Conservation (phyloP, 1,140 invertebrate genomes). For the Drosophila grimshawi region DNA sequence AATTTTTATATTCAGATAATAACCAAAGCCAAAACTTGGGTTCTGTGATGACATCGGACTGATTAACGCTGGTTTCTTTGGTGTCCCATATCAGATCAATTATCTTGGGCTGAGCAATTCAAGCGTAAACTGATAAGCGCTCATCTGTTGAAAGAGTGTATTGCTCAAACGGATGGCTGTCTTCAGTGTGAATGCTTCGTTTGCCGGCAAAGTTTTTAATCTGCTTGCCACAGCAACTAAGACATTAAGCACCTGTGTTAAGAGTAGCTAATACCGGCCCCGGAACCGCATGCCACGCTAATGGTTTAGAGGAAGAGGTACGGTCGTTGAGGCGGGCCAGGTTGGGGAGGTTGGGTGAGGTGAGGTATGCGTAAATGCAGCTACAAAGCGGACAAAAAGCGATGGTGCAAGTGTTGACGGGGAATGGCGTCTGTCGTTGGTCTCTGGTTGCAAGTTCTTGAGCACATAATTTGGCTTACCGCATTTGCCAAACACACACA, state of each 20-base stretch:
- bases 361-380: slow-evolving; percentile 56
- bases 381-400: slow-evolving; percentile 44
- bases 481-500: slow-evolving; percentile 63
- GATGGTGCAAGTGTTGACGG: too few relatives aligned
- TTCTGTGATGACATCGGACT: too few relatives aligned
- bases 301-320: not conserved
- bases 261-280: slow-evolving; percentile 10
- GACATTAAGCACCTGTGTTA: slow-evolving; percentile 58
- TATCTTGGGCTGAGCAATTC: not conserved
- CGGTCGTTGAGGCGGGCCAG: too few relatives aligned
- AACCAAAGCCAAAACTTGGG: too few relatives aligned
- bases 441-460: slow-evolving; percentile 55
- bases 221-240: slow-evolving; percentile 51
- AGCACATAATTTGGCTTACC: slow-evolving; percentile 75
- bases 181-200: not conserved
- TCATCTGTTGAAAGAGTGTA: not conserved
- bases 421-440: slow-evolving; percentile 26
- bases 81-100: too few relatives aligned
- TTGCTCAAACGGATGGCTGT: slow-evolving; percentile 2
- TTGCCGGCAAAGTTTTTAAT: slow-evolving; percentile 55
- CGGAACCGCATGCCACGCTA: slow-evolving; percentile 27
- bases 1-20: too few relatives aligned
- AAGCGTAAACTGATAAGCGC: not conserved
- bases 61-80: too few relatives aligned
- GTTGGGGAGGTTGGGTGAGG: not conserved